Evolutionary conservation across 2,888 invertebrate genomes (phyloP).

Genomic region (Synergus japonicus): DNA sequence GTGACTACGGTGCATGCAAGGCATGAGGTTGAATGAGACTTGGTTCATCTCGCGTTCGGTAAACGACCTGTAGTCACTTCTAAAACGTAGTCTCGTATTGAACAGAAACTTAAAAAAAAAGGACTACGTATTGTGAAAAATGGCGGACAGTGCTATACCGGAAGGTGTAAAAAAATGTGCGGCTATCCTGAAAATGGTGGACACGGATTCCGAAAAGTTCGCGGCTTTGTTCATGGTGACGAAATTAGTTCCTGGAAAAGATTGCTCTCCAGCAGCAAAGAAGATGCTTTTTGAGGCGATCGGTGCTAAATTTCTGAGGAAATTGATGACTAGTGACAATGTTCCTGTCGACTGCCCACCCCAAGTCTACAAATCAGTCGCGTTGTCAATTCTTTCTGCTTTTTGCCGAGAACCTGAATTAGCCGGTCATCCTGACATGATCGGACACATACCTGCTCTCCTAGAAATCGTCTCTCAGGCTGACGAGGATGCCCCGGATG

Average conservation of each 20-base stretch:
- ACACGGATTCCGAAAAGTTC: slow-evolving; percentile 93
- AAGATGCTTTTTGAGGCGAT: slow-evolving; percentile 92
- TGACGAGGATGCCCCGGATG: slow-evolving; percentile 91
- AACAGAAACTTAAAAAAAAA: neutral
- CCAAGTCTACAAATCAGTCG: slow-evolving; percentile 93
- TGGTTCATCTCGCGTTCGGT: slow-evolving; percentile 38
- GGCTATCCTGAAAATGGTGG: slow-evolving; percentile 87
- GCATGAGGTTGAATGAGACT: slow-evolving; percentile 47
- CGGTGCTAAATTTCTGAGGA: slow-evolving; percentile 91
- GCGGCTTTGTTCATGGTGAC: slow-evolving; percentile 95
- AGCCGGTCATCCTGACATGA: slow-evolving; percentile 90
- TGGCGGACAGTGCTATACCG: slow-evolving; percentile 78
- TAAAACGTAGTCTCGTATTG: neutral
- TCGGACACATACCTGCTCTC: slow-evolving; percentile 89
- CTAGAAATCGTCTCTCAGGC: slow-evolving; percentile 90
- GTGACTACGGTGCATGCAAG: slow-evolving; percentile 54
- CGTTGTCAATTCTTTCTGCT: slow-evolving; percentile 90
- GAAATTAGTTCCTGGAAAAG: slow-evolving; percentile 90
- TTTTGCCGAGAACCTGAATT: slow-evolving; percentile 91
- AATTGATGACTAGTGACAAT: slow-evolving; percentile 86
- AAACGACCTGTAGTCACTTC: neutral
- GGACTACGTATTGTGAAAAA: neutral
- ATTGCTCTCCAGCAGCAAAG: slow-evolving; percentile 86
- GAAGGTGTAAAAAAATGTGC: slow-evolving; percentile 92
- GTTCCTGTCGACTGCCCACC: slow-evolving; percentile 93